Conservation (phyloP, 2,113 vertebrate genomes). For the Leptobrachium leishanense region DNA sequence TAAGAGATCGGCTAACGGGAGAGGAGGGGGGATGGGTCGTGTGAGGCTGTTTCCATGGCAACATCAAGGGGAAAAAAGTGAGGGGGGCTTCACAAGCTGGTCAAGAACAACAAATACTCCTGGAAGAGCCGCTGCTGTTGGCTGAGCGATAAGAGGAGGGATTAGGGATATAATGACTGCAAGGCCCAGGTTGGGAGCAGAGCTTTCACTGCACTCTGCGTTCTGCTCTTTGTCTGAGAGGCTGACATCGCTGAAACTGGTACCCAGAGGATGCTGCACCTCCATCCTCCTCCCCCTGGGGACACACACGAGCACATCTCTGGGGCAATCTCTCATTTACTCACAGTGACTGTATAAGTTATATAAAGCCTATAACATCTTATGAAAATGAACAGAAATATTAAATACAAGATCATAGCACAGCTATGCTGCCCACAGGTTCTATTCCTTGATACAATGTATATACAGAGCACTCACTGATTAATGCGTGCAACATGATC, state of each 20-base stretch:
- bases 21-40: constrained; percentile 36
- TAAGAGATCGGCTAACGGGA: constrained; percentile 1
- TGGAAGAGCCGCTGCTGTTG: background rate
- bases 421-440: too few species aligned
- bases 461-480: too few species aligned
- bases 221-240: constrained; percentile 34
- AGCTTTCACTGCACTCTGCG: constrained; percentile 2
- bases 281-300: background rate
- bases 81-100: background rate
- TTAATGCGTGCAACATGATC: background rate
- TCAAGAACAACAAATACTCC: constrained; percentile 35
- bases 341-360: too few species aligned
- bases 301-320: constrained; percentile 1
- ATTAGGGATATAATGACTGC: constrained; percentile 42
- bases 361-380: too few species aligned
- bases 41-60: constrained; percentile 40
- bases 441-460: too few species aligned
- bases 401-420: too few species aligned
- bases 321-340: too few species aligned
- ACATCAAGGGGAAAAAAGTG: background rate
- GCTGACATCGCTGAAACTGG: background rate
- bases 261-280: constrained; percentile 14
- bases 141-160: constrained; percentile 7
- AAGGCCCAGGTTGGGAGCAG: constrained; percentile 41
- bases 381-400: too few species aligned